Conservation (phyloP, 1,140 invertebrate species). For the Eupristina koningsbergeri region DNA sequence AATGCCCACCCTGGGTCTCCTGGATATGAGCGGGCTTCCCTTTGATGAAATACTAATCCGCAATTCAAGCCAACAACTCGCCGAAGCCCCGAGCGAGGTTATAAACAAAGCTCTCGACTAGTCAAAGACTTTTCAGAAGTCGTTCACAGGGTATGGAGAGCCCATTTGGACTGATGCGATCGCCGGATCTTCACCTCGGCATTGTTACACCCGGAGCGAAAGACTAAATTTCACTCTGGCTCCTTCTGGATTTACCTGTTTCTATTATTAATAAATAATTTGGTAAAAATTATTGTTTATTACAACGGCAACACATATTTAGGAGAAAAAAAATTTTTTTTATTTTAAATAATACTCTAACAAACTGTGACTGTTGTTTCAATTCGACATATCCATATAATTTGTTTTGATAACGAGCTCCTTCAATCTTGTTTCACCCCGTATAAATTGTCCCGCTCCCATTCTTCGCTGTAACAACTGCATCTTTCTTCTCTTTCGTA, state of each 20-base stretch:
- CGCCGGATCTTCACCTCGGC: background rate
- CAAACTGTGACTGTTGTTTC: background rate
- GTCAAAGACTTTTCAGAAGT: slow-evolving; percentile 48
- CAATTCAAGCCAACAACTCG: slow-evolving; percentile 8
- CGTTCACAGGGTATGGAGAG: background rate
- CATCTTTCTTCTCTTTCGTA: slow-evolving; percentile 21
- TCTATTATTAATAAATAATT: too few species aligned
- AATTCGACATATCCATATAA: slow-evolving; percentile 39
- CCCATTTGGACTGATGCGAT: slow-evolving; percentile 47
- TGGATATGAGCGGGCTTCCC: background rate
- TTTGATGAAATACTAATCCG: slow-evolving; percentile 43
- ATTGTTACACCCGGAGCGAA: too few species aligned
- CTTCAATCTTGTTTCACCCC: background rate
- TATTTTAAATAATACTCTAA: too few species aligned
- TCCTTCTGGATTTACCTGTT: too few species aligned
- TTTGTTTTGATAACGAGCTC: slow-evolving; percentile 30
- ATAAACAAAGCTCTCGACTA: slow-evolving; percentile 8
- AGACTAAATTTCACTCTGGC: too few species aligned
- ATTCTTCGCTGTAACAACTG: background rate
- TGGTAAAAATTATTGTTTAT: too few species aligned
- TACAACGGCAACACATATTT: too few species aligned
- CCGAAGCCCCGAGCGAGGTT: background rate
- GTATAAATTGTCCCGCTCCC: background rate
- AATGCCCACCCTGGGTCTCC: background rate
- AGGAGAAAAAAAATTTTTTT: too few species aligned